Evolutionary conservation across 2,888 invertebrate genomes (phyloP).

Genomic region (Luperina testacea): DNA sequence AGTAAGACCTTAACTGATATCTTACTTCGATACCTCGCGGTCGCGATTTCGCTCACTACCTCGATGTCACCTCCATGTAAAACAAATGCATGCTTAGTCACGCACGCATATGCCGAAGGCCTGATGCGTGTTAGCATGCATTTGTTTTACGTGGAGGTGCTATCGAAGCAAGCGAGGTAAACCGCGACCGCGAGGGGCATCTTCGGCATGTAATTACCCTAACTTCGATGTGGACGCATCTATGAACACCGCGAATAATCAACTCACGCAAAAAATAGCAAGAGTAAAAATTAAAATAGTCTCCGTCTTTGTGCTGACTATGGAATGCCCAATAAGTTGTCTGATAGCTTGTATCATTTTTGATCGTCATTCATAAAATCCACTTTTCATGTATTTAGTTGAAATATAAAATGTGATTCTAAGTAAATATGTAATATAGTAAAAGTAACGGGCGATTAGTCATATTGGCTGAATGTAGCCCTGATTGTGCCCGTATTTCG

Average conservation of each 20-base stretch:
- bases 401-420: slow-evolving; percentile 72
- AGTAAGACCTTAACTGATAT: not conserved
- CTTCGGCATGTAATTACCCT: no score
- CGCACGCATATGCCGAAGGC: no score
- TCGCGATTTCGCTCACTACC: no score
- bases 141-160: no score
- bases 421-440: slow-evolving; percentile 68
- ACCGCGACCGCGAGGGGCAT: no score
- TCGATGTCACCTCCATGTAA: no score
- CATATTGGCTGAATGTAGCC: slow-evolving; percentile 76
- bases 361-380: slow-evolving; percentile 49
- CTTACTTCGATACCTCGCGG: no score
- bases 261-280: not conserved
- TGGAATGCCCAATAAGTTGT: slow-evolving; percentile 38
- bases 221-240: not conserved
- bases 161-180: no score
- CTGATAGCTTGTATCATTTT: slow-evolving; percentile 48
- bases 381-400: slow-evolving; percentile 73
- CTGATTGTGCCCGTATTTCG: slow-evolving; percentile 78
- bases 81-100: no score
- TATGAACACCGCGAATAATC: not conserved
- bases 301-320: slow-evolving; percentile 1
- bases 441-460: slow-evolving; percentile 70
- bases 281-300: not conserved
- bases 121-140: no score